These are phyloP conservation scores for Leucosticte australis DNA, from an alignment of 2,113 vertebrate species.

Conservation along the genomic window DNA sequence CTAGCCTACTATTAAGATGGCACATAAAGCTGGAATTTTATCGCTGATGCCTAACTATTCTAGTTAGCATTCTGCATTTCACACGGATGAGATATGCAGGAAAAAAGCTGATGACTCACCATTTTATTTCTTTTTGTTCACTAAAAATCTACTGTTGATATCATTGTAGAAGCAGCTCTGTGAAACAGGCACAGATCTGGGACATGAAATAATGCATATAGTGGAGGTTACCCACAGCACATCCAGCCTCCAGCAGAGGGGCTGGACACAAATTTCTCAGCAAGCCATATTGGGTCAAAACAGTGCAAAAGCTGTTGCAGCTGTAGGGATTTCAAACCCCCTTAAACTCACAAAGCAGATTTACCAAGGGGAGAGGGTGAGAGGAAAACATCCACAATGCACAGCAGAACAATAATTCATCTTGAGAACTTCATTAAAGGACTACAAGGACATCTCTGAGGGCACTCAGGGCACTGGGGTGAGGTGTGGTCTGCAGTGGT, in stretches of 20 bases:
- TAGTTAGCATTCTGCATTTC: not conserved
- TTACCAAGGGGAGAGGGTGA: not conserved
- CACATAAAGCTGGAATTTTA: not conserved
- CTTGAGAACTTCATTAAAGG: not conserved
- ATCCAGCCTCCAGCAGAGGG: not conserved
- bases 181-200: not conserved
- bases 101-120: not conserved
- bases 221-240: not conserved
- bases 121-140: not conserved
- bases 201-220: not conserved
- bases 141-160: not conserved
- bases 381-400: not conserved
- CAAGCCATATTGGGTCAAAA: not conserved
- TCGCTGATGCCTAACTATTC: not conserved
- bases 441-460: not conserved
- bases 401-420: not conserved
- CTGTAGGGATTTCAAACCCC: not conserved
- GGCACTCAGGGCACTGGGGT: not conserved
- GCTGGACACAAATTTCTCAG: not conserved
- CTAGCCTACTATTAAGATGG: slow-evolving; percentile 35
- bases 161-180: not conserved
- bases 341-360: not conserved
- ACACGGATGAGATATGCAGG: not conserved
- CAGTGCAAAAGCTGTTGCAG: not conserved
- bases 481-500: not conserved